Conservation (phyloP, 1,140 invertebrate species). For the Panagrolaimus sp. region DNA sequence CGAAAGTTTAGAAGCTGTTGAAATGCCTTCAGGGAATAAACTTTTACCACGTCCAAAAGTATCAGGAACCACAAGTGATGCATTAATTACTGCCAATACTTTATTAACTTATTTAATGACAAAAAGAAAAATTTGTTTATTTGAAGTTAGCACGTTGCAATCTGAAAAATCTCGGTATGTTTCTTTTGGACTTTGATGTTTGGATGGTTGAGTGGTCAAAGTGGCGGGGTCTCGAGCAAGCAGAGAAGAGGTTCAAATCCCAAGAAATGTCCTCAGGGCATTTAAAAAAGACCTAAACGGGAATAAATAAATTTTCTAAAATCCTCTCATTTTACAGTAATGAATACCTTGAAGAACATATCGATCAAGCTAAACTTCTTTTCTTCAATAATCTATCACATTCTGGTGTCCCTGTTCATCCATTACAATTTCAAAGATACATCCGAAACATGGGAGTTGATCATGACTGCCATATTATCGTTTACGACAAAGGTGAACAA, state of each 20-base stretch:
- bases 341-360: conserved; percentile 30
- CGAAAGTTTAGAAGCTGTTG: neutral
- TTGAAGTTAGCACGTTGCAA: conserved; percentile 23
- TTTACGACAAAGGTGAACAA: conserved; percentile 52
- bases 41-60: neutral
- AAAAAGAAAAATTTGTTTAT: conserved; percentile 26
- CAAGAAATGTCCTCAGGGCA: too few relatives aligned
- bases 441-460: conserved; percentile 54
- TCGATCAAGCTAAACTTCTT: conserved; percentile 40
- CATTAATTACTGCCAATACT: conserved; percentile 22
- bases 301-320: neutral
- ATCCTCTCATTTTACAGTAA: conserved; percentile 30
- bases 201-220: too few relatives aligned
- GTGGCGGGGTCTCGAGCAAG: too few relatives aligned
- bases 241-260: too few relatives aligned
- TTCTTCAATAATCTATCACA: conserved; percentile 52
- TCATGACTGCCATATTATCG: conserved; percentile 48
- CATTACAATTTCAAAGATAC: conserved; percentile 56
- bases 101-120: conserved; percentile 21
- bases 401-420: conserved; percentile 57
- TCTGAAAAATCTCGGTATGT: conserved; percentile 9
- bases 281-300: neutral
- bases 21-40: neutral
- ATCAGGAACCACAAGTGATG: neutral
- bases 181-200: neutral